Percentiles rank a stretch among this genome's conserved stretches.
These are phyloP conservation scores for Coreius guichenoti DNA, from an alignment of 2,797 vertebrate genomes.

Conservation along the genomic window DNA sequence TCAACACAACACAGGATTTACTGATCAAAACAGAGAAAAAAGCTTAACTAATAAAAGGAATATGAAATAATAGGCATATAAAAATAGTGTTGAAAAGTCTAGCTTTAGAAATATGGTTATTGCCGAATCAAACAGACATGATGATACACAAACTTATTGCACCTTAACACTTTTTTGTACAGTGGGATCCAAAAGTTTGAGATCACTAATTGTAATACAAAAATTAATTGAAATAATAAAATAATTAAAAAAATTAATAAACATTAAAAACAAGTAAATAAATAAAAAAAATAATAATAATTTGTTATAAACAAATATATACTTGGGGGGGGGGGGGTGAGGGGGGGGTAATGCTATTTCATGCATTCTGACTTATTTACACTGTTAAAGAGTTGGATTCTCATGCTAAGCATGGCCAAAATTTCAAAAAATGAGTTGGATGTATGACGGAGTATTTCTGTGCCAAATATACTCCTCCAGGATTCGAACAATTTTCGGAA, in stretches of 20 bases:
- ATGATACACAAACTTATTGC: background rate
- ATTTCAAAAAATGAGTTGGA: too few relatives aligned
- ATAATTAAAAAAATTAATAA: background rate
- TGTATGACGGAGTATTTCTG: too few relatives aligned
- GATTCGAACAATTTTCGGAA: too few relatives aligned
- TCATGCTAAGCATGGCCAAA: too few relatives aligned
- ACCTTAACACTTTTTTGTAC: background rate
- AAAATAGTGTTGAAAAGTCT: background rate
- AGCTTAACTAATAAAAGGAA: background rate
- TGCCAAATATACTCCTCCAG: too few relatives aligned
- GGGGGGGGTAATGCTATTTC: too few relatives aligned
- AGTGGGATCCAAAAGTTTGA: background rate
- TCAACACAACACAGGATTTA: slow-evolving; percentile 7
- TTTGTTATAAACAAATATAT: background rate
- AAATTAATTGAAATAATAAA: background rate
- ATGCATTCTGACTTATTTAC: too few relatives aligned
- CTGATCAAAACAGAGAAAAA: slow-evolving; percentile 6
- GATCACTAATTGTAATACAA: background rate
- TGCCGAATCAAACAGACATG: background rate
- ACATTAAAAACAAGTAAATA: background rate
- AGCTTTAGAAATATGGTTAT: background rate
- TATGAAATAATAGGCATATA: background rate
- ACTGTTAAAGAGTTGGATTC: too few relatives aligned
- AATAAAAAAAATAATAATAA: background rate
- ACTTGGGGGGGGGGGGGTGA: too few relatives aligned